These are phyloP conservation scores for Pteruthius melanotis DNA, from an alignment of 2,113 vertebrate genomes.

Conservation along the genomic window DNA sequence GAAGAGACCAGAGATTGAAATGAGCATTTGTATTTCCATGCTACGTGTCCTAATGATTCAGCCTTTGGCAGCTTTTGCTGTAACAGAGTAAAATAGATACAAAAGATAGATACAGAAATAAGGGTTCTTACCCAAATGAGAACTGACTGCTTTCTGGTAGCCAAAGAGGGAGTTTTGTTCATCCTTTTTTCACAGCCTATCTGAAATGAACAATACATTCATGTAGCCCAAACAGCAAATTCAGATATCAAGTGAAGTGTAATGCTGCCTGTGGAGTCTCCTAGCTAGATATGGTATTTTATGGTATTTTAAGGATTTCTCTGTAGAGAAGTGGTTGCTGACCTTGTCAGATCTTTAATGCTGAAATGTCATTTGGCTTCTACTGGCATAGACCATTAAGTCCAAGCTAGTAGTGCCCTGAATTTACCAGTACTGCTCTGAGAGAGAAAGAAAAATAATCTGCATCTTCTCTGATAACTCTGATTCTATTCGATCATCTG, in stretches of 20 bases:
- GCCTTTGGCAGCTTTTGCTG: not conserved
- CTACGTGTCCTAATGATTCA: rapidly evolving
- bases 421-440: not conserved
- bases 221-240: not conserved
- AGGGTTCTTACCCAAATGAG: not conserved
- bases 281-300: not conserved
- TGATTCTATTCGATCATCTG: not conserved
- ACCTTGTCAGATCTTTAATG: not conserved
- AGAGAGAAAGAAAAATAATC: not conserved
- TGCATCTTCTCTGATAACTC: not conserved
- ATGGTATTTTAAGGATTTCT: not conserved
- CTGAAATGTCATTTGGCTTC: not conserved
- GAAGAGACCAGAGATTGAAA: not conserved
- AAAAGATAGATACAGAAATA: not conserved
- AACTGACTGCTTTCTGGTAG: not conserved
- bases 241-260: not conserved
- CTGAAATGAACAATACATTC: not conserved
- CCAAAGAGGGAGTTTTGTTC: not conserved
- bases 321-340: not conserved
- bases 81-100: not conserved
- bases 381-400: not conserved
- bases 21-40: not conserved
- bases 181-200: not conserved
- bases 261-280: not conserved
- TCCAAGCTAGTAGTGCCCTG: not conserved